Conservation (phyloP, 2,113 vertebrate genomes). For the Aleadryas rufinucha region DNA sequence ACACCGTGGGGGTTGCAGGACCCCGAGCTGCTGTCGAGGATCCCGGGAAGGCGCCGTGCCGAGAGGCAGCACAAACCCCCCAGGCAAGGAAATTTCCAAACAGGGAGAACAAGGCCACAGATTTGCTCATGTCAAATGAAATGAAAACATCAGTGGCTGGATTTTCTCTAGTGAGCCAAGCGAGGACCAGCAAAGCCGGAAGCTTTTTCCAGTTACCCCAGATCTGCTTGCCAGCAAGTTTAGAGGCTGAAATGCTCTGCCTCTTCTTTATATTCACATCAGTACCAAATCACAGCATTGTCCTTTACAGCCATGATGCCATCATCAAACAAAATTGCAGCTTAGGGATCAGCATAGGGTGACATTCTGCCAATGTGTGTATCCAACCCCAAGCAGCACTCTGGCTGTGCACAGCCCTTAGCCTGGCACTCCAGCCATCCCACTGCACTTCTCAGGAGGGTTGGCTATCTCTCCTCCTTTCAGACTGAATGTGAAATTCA, state of each 20-base stretch:
- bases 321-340: not conserved
- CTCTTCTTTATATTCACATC: not conserved
- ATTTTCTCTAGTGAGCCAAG: not conserved
- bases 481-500: not conserved
- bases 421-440: not conserved
- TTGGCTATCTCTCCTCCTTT: not conserved
- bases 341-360: rapidly evolving
- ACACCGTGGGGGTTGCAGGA: rapidly evolving
- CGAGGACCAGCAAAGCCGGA: not conserved
- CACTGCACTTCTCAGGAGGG: not conserved
- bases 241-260: not conserved
- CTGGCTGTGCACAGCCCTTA: not conserved
- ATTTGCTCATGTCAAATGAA: not conserved
- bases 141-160: not conserved
- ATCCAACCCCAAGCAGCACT: not conserved
- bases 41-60: rapidly evolving
- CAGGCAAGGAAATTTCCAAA: not conserved
- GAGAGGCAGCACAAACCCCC: not conserved
- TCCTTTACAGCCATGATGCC: not conserved
- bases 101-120: not conserved
- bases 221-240: not conserved
- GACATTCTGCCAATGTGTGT: rapidly evolving
- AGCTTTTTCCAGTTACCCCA: not conserved
- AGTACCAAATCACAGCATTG: not conserved
- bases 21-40: rapidly evolving